phyloP scores from a whole-genome alignment of 2,797 vertebrate species.

The Choloepus didactylus region DNA sequence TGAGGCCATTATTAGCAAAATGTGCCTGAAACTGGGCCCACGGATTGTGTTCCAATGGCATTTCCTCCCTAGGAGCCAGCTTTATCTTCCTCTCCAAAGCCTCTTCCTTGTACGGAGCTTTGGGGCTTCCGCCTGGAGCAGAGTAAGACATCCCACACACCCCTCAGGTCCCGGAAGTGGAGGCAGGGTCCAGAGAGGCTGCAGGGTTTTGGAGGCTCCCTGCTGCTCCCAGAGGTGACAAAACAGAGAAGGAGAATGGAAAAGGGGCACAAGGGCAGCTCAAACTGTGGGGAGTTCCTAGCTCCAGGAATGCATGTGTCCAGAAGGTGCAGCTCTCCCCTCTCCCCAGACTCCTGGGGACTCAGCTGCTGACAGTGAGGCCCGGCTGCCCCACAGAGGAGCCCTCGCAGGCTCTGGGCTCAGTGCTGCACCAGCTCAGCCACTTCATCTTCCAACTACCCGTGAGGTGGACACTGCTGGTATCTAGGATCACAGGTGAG shows the following conservation, averaged over 20 bases:
- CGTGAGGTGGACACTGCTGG: background rate
- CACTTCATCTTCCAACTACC: background rate
- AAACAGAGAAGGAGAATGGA: rapidly evolving
- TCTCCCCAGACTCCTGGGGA: background rate
- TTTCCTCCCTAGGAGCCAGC: background rate
- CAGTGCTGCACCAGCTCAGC: rapidly evolving
- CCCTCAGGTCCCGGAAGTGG: rapidly evolving
- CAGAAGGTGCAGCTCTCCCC: rapidly evolving
- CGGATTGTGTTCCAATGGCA: background rate
- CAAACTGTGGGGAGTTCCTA: too few relatives aligned
- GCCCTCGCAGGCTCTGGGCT: rapidly evolving
- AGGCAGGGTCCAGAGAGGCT: background rate
- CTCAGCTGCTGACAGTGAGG: rapidly evolving
- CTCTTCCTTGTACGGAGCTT: background rate
- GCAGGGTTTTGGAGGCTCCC: rapidly evolving
- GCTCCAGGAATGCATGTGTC: background rate
- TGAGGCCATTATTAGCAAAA: background rate
- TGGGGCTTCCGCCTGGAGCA: rapidly evolving
- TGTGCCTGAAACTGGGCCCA: background rate
- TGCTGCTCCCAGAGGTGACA: background rate
- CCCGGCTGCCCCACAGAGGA: rapidly evolving
- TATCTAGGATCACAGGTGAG: background rate
- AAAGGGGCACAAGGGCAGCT: background rate
- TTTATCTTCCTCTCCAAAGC: background rate
- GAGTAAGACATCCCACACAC: background rate